Conservation (phyloP, 2,113 vertebrate genomes). For the Nipponia nippon region DNA sequence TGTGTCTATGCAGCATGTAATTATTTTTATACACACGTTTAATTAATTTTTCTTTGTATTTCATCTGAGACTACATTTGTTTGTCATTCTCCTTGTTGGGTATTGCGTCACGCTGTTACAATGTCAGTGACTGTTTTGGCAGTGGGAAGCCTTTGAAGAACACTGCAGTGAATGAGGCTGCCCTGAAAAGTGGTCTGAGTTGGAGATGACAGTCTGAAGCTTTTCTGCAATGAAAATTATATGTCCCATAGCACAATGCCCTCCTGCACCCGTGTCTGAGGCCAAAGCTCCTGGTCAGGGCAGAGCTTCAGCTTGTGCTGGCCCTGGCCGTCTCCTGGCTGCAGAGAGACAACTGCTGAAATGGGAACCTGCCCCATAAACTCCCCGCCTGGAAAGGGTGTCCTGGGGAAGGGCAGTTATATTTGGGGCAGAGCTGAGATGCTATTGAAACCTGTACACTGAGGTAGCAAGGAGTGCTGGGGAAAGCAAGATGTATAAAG, state of each 20-base stretch:
- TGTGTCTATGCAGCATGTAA: background rate
- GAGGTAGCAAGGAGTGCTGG: background rate
- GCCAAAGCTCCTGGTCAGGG: background rate
- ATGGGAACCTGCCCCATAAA: background rate
- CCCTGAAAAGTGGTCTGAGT: background rate
- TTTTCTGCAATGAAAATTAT: background rate
- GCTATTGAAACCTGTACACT: background rate
- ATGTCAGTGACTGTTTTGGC: background rate
- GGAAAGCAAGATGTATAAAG: fast-evolving
- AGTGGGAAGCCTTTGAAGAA: background rate
- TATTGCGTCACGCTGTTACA: fast-evolving
- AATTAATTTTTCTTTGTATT: constrained; percentile 15
- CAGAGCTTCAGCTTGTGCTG: background rate
- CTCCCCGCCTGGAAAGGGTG: background rate
- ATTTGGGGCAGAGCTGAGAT: background rate
- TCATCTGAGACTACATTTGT: background rate
- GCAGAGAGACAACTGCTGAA: background rate
- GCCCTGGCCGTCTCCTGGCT: background rate
- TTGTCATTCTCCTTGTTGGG: background rate
- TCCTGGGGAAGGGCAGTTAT: background rate
- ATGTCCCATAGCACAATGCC: background rate
- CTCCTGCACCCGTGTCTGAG: background rate
- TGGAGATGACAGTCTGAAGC: background rate
- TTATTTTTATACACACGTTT: constrained; percentile 26
- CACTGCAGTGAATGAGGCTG: fast-evolving